These are phyloP conservation scores for Pseudomyrmex flavicornis DNA, from an alignment of 1,140 invertebrate genomes.

Conservation along the genomic window DNA sequence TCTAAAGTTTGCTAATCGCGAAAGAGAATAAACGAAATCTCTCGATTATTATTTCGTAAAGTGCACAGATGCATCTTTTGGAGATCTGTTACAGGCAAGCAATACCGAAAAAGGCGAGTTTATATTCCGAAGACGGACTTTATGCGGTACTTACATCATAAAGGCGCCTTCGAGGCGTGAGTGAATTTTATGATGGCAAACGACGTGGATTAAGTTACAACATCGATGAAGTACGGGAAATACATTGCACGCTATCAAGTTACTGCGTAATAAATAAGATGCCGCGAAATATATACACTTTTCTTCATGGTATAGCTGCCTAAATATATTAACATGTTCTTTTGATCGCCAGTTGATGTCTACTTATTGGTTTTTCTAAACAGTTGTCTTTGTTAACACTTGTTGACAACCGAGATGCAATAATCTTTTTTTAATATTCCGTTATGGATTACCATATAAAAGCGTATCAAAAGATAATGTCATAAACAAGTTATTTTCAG, in stretches of 20 bases:
- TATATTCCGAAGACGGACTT: slow-evolving; percentile 38
- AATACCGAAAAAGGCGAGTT: slow-evolving; percentile 37
- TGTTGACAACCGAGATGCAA: slow-evolving; percentile 21
- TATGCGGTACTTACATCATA: slow-evolving; percentile 53
- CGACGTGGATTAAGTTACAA: slow-evolving; percentile 56
- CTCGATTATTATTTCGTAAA: background rate
- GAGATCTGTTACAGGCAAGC: slow-evolving; percentile 19
- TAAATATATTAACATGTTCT: slow-evolving; percentile 16
- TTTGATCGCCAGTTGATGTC: slow-evolving; percentile 3
- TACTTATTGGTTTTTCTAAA: slow-evolving; percentile 27
- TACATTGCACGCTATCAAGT: slow-evolving; percentile 50
- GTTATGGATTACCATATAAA: background rate
- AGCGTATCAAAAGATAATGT: background rate
- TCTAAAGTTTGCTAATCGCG: too few species aligned
- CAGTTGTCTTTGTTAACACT: slow-evolving; percentile 10
- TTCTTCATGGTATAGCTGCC: background rate
- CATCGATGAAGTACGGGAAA: slow-evolving; percentile 51
- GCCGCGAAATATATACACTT: background rate
- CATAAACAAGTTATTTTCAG: too few species aligned
- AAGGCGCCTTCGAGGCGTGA: slow-evolving; percentile 45
- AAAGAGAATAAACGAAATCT: too few species aligned
- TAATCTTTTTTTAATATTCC: background rate
- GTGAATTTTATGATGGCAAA: slow-evolving; percentile 56
- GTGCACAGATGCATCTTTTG: slow-evolving; percentile 2
- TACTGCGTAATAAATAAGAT: slow-evolving; percentile 51